These are phyloP conservation scores for Rhinichthys osculus DNA, from an alignment of 2,797 vertebrate species.

Conservation along the genomic window DNA sequence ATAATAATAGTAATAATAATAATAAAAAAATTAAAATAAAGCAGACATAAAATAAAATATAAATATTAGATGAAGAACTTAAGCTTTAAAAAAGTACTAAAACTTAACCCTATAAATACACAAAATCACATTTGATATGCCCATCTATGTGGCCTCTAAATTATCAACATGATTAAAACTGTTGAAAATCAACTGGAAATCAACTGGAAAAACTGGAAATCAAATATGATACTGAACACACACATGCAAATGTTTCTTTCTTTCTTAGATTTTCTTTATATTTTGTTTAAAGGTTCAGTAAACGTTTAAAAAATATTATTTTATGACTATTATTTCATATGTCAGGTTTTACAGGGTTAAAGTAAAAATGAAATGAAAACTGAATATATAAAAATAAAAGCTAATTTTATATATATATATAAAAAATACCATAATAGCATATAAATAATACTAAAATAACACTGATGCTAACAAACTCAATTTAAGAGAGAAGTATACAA, in stretches of 20 bases:
- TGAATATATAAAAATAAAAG: not conserved
- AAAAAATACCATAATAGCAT: not conserved
- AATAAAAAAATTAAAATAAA: not conserved
- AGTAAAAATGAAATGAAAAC: not conserved
- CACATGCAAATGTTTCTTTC: not conserved
- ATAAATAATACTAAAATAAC: not conserved
- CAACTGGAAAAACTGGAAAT: too few species aligned
- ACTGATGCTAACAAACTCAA: not conserved
- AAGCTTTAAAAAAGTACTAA: not conserved
- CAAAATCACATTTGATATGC: too few species aligned
- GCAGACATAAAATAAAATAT: not conserved
- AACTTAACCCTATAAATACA: too few species aligned
- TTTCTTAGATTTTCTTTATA: not conserved
- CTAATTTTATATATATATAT: not conserved
- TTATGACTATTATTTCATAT: not conserved
- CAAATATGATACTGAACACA: not conserved
- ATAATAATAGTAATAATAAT: not conserved
- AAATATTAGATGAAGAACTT: not conserved
- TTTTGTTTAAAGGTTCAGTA: not conserved
- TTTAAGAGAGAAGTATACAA: not conserved
- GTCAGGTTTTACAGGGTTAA: not conserved
- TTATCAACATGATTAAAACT: too few species aligned
- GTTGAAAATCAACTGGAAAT: too few species aligned
- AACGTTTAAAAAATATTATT: not conserved
- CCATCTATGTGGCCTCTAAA: too few species aligned